These are phyloP conservation scores for Limnephilus rhombicus DNA, from an alignment of 2,888 invertebrate species.

Conservation along the genomic window DNA sequence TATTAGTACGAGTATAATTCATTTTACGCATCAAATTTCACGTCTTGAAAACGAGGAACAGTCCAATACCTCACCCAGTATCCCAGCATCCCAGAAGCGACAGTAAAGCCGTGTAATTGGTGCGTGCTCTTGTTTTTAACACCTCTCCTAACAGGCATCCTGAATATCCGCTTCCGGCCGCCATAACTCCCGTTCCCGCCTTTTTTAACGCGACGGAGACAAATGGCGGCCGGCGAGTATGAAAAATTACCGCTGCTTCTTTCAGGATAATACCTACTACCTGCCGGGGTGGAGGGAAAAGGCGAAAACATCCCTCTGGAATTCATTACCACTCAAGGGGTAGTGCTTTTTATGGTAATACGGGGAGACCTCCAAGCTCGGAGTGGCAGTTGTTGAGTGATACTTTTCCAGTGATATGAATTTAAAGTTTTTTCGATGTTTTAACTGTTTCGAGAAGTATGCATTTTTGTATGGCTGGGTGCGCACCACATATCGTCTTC, in stretches of 20 bases:
- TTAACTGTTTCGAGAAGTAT: not conserved
- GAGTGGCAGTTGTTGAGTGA: not conserved
- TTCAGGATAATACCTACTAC: conserved; percentile 35
- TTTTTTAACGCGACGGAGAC: conserved; percentile 64
- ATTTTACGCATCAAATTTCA: not conserved
- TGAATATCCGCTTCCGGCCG: not conserved
- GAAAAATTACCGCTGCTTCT: conserved; percentile 65
- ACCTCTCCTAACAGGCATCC: conserved; percentile 53
- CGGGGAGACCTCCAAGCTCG: not conserved
- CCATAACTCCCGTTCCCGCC: conserved; percentile 43
- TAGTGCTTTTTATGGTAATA: conserved; percentile 10
- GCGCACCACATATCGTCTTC: too few species aligned
- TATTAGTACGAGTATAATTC: not conserved
- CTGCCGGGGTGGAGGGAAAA: conserved; percentile 46
- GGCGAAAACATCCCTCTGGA: conserved; percentile 48
- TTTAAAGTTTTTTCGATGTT: not conserved
- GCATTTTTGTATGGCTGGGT: not conserved
- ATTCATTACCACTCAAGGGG: conserved; percentile 50
- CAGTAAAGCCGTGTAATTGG: conserved; percentile 63
- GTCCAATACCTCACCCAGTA: conserved; percentile 59
- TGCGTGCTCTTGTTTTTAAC: conserved; percentile 62
- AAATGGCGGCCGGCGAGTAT: conserved; percentile 64
- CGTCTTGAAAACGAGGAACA: not conserved
- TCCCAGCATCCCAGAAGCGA: conserved; percentile 22
- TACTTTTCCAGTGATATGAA: conserved; percentile 1